phyloP scores from a whole-genome alignment of 2,888 invertebrate species.

The Sphaeridia pumilis region DNA sequence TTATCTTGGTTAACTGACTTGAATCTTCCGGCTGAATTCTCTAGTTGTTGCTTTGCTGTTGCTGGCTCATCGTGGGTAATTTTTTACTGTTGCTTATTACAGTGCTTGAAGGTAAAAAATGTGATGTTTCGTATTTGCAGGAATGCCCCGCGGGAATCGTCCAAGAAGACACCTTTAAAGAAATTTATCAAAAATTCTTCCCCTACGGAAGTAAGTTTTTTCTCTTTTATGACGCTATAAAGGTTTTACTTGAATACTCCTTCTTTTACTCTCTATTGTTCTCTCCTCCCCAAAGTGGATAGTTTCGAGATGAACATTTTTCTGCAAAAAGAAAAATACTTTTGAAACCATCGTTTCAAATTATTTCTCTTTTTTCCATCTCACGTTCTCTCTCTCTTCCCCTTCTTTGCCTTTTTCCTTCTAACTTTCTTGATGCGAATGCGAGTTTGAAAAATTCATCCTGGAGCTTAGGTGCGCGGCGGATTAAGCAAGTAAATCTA shows the following conservation, averaged over 20 bases:
- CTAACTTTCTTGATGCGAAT: too few relatives aligned
- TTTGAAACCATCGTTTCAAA: background rate
- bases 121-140: conserved; percentile 44
- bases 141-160: conserved; percentile 95
- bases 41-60: too few relatives aligned
- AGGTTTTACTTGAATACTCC: background rate
- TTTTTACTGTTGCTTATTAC: too few relatives aligned
- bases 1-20: too few relatives aligned
- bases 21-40: too few relatives aligned
- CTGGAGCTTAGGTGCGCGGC: too few relatives aligned
- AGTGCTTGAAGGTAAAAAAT: conserved; percentile 13
- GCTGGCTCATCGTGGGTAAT: too few relatives aligned
- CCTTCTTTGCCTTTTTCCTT: background rate
- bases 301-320: background rate
- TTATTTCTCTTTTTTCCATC: too few relatives aligned
- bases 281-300: background rate
- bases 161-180: conserved; percentile 93
- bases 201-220: conserved; percentile 88
- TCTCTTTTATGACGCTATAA: background rate
- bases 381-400: background rate
- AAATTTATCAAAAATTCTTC: conserved; percentile 96
- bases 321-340: background rate
- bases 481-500: too few relatives aligned
- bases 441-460: too few relatives aligned
- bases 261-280: background rate